Evolutionary conservation across 2,797 vertebrate genomes (phyloP), one percentile per base, ranked within the genome.

Genomic region (Eulemur mongoz): DNA sequence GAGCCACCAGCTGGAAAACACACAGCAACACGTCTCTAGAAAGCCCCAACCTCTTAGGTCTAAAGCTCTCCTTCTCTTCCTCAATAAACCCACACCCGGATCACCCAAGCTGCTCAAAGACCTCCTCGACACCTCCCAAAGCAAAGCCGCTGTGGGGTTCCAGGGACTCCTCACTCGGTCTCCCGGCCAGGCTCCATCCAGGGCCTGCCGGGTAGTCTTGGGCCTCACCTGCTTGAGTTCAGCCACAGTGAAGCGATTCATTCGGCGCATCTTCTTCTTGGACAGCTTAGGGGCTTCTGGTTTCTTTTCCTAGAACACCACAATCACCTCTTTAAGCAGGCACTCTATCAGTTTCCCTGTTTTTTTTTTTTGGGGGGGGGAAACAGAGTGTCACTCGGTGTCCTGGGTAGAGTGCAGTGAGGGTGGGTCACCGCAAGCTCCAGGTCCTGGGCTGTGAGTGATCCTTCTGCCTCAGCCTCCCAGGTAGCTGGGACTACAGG

Each of bases 181-280:
- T 48, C 63, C 65, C 35, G 27, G 75, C 45, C 10, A 57, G 14
- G 17, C 2, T 81, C 84, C 27, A 35, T 73, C 81, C 20, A 38
- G 27, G 23, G 40, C 78, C 54, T 0, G 13, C 27, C 1, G 18
- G 8, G 14, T 11, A 27, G 1, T 6, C 9, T 38, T 11, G 0
- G 0, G 9, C 20, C 95, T 93, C 96, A 99, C 99, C 99, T 99
- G 99, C 90, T 99, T 99, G n/a, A 99, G 99, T 89, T 99, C 99
- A 0, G 99, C 99, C 95, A 99, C 99, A 0, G 99, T 99, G 97
- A 99, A 98, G 52, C 99, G 98, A 96, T 99, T 99, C 99, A 99
- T 99, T 87, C 99, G 98, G 95, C 99, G 98, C 97, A 99, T 97
- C 96, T 99, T 99, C 98, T 99, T 99, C 98, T 99, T 99, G 27